phyloP scores from a whole-genome alignment of 2,113 vertebrate species.

The Cacatua alba region DNA sequence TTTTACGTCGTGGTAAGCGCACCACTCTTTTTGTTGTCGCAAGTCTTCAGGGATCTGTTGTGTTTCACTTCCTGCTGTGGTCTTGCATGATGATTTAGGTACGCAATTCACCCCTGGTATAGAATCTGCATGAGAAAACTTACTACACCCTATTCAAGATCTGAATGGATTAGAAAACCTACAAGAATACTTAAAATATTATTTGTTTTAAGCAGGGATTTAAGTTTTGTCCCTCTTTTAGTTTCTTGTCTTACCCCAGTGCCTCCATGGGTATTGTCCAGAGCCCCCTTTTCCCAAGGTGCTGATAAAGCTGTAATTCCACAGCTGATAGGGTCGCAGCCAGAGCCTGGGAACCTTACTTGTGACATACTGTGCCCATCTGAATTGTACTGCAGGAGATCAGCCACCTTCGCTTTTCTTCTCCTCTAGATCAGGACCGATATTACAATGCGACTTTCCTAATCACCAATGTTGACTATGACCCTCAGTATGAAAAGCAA shows the following conservation, averaged over 20 bases:
- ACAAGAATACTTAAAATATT: background rate
- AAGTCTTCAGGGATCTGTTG: background rate
- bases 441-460: conserved; percentile 68
- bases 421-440: conserved; percentile 64
- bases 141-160: background rate
- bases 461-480: conserved; percentile 62
- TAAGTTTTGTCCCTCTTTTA: background rate
- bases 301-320: background rate
- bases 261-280: background rate
- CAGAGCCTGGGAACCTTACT: background rate
- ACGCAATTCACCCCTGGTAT: background rate
- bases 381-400: background rate
- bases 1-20: conserved; percentile 69
- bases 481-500: conserved; percentile 47
- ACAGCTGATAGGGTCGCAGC: background rate
- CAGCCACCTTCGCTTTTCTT: background rate
- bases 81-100: background rate
- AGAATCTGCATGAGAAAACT: background rate
- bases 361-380: background rate
- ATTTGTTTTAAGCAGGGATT: background rate
- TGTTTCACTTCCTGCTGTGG: background rate
- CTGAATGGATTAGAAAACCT: background rate
- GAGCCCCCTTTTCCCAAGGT: background rate
- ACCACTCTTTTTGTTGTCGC: background rate
- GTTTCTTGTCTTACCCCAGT: background rate